Conservation (phyloP, 2,113 vertebrate genomes). For the Melanerpes formicivorus region DNA sequence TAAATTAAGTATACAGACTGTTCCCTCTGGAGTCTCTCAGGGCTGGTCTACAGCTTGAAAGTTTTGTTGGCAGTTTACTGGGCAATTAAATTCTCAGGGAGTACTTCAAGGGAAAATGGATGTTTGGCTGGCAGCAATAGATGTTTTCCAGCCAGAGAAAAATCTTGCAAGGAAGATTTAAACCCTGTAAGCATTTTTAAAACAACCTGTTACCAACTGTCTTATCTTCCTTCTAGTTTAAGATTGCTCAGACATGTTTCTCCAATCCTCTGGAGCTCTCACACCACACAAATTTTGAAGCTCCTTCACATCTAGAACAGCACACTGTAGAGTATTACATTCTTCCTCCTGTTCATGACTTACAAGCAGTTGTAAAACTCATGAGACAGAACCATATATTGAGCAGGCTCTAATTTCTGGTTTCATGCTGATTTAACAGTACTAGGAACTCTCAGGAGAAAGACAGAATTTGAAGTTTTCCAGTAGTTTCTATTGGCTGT, state of each 20-base stretch:
- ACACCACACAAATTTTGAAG: not conserved
- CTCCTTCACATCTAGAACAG: not conserved
- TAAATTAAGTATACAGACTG: not conserved
- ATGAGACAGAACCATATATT: not conserved
- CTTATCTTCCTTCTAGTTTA: not conserved
- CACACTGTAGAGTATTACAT: not conserved
- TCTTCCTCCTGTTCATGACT: not conserved
- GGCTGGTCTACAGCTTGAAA: not conserved
- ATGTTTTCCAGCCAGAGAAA: constrained; percentile 1
- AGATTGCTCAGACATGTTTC: not conserved
- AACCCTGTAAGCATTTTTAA: not conserved
- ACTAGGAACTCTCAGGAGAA: not conserved
- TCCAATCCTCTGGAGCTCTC: not conserved
- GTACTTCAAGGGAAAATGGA: constrained; percentile 21
- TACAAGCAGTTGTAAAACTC: not conserved
- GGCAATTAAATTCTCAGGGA: constrained; percentile 39
- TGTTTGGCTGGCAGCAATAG: constrained; percentile 29
- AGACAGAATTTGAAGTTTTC: not conserved
- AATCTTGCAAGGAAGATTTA: not conserved
- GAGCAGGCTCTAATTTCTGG: not conserved
- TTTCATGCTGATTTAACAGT: not conserved
- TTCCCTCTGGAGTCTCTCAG: not conserved
- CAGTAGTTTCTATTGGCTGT: not conserved
- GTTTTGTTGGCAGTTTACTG: constrained; percentile 23
- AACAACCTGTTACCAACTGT: not conserved